Evolutionary conservation across 23 tunicate species (phyloP).

Genomic region (Ascidia mentula): DNA sequence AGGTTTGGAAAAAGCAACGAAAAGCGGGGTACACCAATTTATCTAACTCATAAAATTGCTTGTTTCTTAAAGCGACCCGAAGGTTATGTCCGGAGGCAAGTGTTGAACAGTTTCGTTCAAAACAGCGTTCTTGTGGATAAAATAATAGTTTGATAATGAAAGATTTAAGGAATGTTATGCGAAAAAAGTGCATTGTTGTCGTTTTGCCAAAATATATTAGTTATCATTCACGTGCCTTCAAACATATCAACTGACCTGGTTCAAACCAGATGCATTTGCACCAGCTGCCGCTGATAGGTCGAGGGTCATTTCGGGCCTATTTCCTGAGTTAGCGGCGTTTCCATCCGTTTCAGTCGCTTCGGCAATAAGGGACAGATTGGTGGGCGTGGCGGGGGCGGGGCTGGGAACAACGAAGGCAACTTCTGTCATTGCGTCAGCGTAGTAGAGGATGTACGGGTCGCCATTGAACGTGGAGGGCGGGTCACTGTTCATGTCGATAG

Average conservation of each 20-base stretch:
- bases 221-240: no score
- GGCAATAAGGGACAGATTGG: neutral
- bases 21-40: no score
- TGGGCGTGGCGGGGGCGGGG: neutral
- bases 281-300: constrained; percentile 13
- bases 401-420: constrained; percentile 87
- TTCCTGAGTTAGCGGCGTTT: neutral
- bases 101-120: no score
- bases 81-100: no score
- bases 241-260: constrained; percentile 20
- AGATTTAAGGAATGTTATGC: no score
- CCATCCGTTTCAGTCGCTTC: constrained; percentile 21
- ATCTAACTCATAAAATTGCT: no score
- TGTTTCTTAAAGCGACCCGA: no score
- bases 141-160: no score
- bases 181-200: no score
- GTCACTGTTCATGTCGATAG: constrained; percentile 51
- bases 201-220: no score
- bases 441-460: constrained; percentile 54
- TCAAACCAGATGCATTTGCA: neutral
- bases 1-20: no score
- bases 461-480: constrained; percentile 75
- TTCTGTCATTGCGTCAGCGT: constrained; percentile 82
- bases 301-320: neutral
- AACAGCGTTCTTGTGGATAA: no score